A percentile compares a stretch with the other conserved stretches of the same genome.
These are phyloP conservation scores for Monoplex corrugatus DNA, from an alignment of 2,888 invertebrate species.

Conservation along the genomic window DNA sequence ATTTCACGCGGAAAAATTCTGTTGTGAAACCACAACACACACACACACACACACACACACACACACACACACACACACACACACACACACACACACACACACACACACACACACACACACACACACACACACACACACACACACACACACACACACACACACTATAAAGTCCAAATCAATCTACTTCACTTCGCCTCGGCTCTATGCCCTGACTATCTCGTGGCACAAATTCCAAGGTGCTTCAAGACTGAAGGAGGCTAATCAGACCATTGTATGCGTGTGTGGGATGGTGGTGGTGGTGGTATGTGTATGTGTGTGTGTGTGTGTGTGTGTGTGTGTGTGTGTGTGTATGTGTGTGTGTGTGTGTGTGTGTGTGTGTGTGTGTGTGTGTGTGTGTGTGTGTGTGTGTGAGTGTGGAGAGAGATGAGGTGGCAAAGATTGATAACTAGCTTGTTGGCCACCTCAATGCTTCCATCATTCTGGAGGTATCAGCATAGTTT, in stretches of 20 bases:
- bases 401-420: slow-evolving; percentile 19
- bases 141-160: not conserved
- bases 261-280: no score
- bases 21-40: no score
- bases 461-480: no score
- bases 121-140: not conserved
- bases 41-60: not conserved
- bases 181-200: no score
- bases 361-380: not conserved
- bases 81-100: not conserved
- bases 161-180: no score
- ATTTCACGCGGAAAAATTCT: no score
- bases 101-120: not conserved
- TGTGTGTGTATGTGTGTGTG: not conserved
- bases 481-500: no score
- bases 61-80: not conserved
- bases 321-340: not conserved
- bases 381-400: slow-evolving; percentile 13
- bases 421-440: not conserved
- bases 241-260: no score
- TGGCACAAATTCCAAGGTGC: no score
- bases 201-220: no score
- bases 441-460: no score
- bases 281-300: no score
- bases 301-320: not conserved